A percentile compares a stretch with the other conserved stretches of the same genome.
Evolutionary conservation across 2,797 vertebrate genomes (phyloP).

Genomic region (Typhlichthys subterraneus): DNA sequence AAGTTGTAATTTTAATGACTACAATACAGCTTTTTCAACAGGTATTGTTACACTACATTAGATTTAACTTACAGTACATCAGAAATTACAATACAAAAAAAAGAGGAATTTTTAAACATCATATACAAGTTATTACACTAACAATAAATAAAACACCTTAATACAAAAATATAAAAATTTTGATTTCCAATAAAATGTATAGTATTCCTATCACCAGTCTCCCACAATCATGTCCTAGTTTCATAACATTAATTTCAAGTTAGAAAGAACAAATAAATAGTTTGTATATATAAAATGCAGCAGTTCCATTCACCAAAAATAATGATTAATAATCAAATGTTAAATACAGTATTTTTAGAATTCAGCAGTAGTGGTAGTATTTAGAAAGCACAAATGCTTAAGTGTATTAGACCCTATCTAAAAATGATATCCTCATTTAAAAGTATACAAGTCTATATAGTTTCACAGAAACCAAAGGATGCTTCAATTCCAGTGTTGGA

Average conservation of each 20-base stretch:
- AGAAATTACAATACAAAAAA: background rate
- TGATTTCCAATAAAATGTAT: constrained; percentile 33
- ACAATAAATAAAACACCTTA: constrained; percentile 59
- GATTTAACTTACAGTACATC: background rate
- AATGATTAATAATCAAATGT: constrained; percentile 1
- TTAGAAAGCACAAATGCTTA: too few species aligned
- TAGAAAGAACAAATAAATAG: constrained; percentile 44
- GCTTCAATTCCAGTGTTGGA: constrained; percentile 57
- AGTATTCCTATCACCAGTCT: constrained; percentile 18
- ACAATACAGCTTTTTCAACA: background rate
- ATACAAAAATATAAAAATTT: constrained; percentile 58
- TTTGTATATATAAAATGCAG: constrained; percentile 37
- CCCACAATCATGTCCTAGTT: constrained; percentile 26
- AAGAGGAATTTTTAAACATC: constrained; percentile 5
- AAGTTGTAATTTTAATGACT: background rate
- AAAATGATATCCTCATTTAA: background rate
- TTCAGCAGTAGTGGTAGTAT: background rate
- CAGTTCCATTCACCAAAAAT: constrained; percentile 46
- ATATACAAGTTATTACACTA: constrained; percentile 34
- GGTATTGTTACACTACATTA: background rate
- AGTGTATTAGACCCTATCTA: too few species aligned
- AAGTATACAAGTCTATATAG: constrained; percentile 36
- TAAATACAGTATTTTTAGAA: constrained; percentile 2
- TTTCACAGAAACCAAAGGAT: constrained; percentile 86
- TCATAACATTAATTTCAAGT: constrained; percentile 20